Conservation (phyloP, 1,140 invertebrate species). For the Trichonephila inaurata region DNA sequence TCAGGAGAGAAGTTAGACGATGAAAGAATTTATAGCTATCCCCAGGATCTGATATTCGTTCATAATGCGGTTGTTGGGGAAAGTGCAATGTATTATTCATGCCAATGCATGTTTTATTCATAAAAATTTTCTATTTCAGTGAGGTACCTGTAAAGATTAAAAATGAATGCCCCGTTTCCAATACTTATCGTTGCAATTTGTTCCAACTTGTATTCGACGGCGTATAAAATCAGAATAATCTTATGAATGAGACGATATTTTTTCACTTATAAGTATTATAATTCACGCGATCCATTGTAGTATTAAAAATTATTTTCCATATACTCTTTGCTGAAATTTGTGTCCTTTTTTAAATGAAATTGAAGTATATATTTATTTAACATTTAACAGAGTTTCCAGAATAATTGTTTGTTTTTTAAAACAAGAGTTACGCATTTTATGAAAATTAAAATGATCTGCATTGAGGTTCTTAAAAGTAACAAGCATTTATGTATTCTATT, state of each 20-base stretch:
- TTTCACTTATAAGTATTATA: too few species aligned
- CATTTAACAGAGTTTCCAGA: too few species aligned
- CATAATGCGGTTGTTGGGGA: slow-evolving; percentile 47
- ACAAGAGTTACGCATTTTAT: too few species aligned
- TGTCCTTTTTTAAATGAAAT: too few species aligned
- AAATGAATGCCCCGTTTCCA: slow-evolving; percentile 15
- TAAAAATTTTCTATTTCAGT: slow-evolving; percentile 45
- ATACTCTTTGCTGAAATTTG: too few species aligned
- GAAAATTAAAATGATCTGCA: too few species aligned
- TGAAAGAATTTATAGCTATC: slow-evolving; percentile 38
- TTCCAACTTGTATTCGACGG: neutral
- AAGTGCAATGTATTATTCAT: slow-evolving; percentile 52
- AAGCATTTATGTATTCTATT: too few species aligned
- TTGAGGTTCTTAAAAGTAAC: too few species aligned
- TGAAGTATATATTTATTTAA: too few species aligned
- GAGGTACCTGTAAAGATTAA: slow-evolving; percentile 42
- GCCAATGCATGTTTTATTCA: slow-evolving; percentile 31
- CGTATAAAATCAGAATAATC: neutral
- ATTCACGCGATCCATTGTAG: too few species aligned
- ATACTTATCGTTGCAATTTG: slow-evolving; percentile 14
- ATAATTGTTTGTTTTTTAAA: too few species aligned
- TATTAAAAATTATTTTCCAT: too few species aligned
- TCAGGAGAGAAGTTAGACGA: slow-evolving; percentile 17
- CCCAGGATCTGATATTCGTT: neutral
- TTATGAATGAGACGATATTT: neutral